A percentile compares a stretch with the other conserved stretches of the same genome.
Conservation (phyloP, 2,888 invertebrate species). For the Synanthedon myopaeformis region DNA sequence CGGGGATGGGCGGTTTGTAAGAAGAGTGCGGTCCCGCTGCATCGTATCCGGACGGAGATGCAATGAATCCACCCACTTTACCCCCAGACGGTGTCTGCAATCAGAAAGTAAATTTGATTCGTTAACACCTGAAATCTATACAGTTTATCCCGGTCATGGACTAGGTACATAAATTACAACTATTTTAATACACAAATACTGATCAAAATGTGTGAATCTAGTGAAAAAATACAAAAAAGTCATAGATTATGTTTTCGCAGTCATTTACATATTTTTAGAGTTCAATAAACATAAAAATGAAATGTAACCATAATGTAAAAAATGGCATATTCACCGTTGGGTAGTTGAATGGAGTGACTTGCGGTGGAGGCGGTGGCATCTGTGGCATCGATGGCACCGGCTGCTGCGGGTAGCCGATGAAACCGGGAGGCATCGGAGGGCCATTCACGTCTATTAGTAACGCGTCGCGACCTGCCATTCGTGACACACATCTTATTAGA, state of each 20-base stretch:
- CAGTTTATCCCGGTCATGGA: no score
- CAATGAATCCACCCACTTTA: conserved; percentile 52
- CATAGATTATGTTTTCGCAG: no score
- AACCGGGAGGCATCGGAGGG: conserved; percentile 81
- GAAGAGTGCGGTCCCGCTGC: conserved; percentile 58
- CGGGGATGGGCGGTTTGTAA: conserved; percentile 75
- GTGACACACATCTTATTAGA: neutral
- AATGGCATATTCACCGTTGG: conserved; percentile 55
- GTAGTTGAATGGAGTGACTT: conserved; percentile 74
- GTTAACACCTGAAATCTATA: no score
- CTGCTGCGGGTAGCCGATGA: conserved; percentile 83
- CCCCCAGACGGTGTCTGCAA: conserved; percentile 52
- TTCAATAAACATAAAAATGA: no score
- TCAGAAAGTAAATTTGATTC: neutral
- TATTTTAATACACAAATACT: no score
- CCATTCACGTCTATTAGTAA: conserved; percentile 76
- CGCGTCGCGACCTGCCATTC: conserved; percentile 70
- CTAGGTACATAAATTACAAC: no score
- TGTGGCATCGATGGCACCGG: conserved; percentile 69
- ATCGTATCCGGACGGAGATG: conserved; percentile 25
- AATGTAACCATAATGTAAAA: no score
- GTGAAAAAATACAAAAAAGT: no score
- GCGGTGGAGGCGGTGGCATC: conserved; percentile 58
- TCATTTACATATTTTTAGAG: no score
- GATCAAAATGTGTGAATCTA: no score